These are phyloP conservation scores for Setipinna tenuifilis DNA, from an alignment of 2,797 vertebrate genomes.

Conservation along the genomic window DNA sequence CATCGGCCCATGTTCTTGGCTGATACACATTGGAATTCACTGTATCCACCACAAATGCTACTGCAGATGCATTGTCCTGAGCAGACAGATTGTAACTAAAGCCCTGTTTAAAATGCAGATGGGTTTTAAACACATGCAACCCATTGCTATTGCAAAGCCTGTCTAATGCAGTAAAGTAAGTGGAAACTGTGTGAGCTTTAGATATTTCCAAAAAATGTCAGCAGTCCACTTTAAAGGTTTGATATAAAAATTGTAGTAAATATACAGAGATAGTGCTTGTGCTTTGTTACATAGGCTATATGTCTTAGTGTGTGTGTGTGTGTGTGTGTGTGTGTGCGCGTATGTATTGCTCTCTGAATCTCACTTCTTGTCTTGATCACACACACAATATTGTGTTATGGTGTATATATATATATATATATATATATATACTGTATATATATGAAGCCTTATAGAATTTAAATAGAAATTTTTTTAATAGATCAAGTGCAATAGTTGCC, in stretches of 20 bases:
- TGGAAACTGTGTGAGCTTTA: background rate
- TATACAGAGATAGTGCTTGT: background rate
- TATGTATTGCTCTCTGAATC: too few relatives aligned
- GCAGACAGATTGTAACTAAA: conserved; percentile 57
- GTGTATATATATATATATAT: too few relatives aligned
- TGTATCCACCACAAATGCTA: conserved; percentile 63
- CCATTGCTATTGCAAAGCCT: background rate
- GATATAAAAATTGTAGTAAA: background rate
- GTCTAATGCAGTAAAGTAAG: background rate
- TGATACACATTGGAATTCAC: conserved; percentile 56
- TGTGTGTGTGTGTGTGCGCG: too few relatives aligned
- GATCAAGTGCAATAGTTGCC: background rate
- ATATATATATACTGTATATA: background rate
- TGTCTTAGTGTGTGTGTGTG: too few relatives aligned
- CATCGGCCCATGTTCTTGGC: conserved; percentile 56
- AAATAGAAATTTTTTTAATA: background rate
- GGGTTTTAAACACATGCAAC: conserved; percentile 39
- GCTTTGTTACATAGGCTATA: background rate
- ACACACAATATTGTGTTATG: too few relatives aligned
- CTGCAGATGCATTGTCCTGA: conserved; percentile 49
- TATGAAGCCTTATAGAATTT: background rate
- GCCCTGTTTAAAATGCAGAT: conserved; percentile 52
- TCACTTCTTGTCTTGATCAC: too few relatives aligned
- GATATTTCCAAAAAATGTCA: background rate
- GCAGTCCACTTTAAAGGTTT: background rate